Base-by-base conservation (phyloP, 1,140 invertebrate genomes). In the Drosophila rufa region DNA sequence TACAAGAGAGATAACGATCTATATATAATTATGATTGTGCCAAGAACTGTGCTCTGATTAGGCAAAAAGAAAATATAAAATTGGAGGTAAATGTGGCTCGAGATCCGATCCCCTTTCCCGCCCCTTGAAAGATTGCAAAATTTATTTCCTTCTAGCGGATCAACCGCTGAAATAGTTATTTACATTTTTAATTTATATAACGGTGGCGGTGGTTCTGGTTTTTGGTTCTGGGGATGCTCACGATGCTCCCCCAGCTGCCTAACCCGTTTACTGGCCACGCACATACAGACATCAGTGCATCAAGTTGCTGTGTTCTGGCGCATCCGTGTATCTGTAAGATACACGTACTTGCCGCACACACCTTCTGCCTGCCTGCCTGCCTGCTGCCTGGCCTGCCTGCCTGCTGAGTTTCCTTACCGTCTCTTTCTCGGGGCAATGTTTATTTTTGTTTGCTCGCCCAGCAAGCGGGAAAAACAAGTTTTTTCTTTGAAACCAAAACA, bases 381-480 rank as follows among this genome's bases (percentile, higher is more conserved):
- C 27, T 43, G n/a, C 51, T 58, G 46, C 46, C 22, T 38, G 27
- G 47, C 50, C 27, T 51, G 48, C 27, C 27, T 33, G 50, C 53
- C 53, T 56, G 69, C 55, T 45, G 66, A 66, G 65, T 73, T 89
- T 90, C 81, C 85, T 85, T 89, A 79, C 84, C 84, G 75, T 79
- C 79, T 82, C 51, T 38, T 55, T 66, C 74, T 70, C 53, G 64
- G 81, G 76, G 74, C 85, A 89, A 89, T 89, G 84, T 90, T 90
- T 90, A 91, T 90, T 90, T 90, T 90, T 85, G 86, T 90, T 90
- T 84, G 70, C 65, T 61, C 40, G 70, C 69, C 75, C 69, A 68
- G 66, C 76, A 82, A 89, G 84, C 82, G 86, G 82, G 86, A 74
- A 90, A 90, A 90, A 90, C 85, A 80, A 91, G 86, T 90, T 90